Base-by-base conservation (phyloP, 2,113 vertebrate genomes). In the Circaetus cinerascens region DNA sequence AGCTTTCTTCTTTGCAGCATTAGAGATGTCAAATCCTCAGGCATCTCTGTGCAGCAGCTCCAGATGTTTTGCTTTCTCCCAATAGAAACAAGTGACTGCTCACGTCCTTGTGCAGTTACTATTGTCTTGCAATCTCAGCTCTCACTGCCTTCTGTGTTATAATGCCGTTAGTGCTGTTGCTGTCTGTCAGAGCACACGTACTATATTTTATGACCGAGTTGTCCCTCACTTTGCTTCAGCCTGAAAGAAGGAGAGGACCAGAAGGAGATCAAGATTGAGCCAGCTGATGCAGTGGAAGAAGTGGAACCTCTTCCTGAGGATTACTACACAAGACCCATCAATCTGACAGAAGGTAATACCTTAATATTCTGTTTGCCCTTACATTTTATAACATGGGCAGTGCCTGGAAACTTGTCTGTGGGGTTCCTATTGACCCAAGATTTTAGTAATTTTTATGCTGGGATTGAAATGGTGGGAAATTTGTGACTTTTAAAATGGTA, bases 211-310 rank as follows among this genome's bases (percentile, higher is more conserved):
- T 86, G 59, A 84, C 72, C 4, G 4, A 72, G 12, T 72, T 93
- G 40, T 55, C 46, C 13, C 15, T 78, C n/a, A 2, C 22, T 86
- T 86, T 91, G 9, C 79, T 95, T 94, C 77, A 99, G 99, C 48
- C 98, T 99, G 59, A 99, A 99, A 96, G 99, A 99, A 97, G 99
- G 99, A 57, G 99, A 99, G 89, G 99, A 99, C 95, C 99, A 99
- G 90, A 99, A 99, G 88, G 99, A 99, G 97, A 98, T 99, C 92
- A 99, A 98, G 98, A 99, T 99, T 8, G 99, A 99, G 80, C 98
- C 99, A 21, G 99, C 99, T 75, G 99, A 99, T 96, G 99, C 99
- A 22, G 96, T 99, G 34, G 99, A 99, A 94, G 99, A 99, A 98
- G 99, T 99, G 79, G 99, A 99, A 56, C 99, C 99, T 19, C 98